Evolutionary conservation across 2,888 invertebrate genomes (phyloP), one percentile per base, ranked within the genome.

Genomic region (Spicauda simplicius): DNA sequence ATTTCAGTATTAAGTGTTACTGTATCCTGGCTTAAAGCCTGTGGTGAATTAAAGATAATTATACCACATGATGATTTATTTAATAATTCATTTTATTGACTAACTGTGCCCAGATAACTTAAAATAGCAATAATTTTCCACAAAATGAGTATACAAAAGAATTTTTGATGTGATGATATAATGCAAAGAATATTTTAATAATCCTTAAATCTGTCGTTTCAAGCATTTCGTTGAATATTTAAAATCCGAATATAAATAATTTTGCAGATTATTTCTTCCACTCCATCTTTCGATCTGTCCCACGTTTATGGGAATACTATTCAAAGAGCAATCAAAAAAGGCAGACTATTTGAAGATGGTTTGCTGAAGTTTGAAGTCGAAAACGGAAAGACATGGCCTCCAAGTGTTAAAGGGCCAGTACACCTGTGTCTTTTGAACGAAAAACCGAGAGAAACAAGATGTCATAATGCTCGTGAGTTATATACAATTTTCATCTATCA

Each of bases 401-500:
- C 80, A 0, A 77, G 75, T 37, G 50, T 41, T 0, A 78, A 75
- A 18, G 63, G 69, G 0, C 70, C 69, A 5, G 55, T 53, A 0
- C 63, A 62, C 76, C 18, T 33, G 33, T 78, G 78, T 55, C 54
- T 71, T 0, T 73, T 78, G 67, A 87, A 88, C 64, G 71, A 77
- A 52, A 71, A 66, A 0, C 80, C 78, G 0, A 58, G 68, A 2
- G 87, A 87, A 72, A 86, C 81, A 0, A 73, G 85, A 14, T 88
- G 88, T 56, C 85, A 87, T 67, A 76, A 81, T n/a, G 72, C 73
- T 0, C 82, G 87, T 86, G 50, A 65, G 65, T 65, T 48, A 7
- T 16, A 48, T 2, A 48, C 48, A 14, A 3, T 45, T 14, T 25
- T 5, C 25, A 5, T 45, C n/a, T n/a, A 14, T 48, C 41, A 41